Evolutionary conservation across 2,797 vertebrate species (phyloP).

Genomic region (Buphagus erythrorhynchus): DNA sequence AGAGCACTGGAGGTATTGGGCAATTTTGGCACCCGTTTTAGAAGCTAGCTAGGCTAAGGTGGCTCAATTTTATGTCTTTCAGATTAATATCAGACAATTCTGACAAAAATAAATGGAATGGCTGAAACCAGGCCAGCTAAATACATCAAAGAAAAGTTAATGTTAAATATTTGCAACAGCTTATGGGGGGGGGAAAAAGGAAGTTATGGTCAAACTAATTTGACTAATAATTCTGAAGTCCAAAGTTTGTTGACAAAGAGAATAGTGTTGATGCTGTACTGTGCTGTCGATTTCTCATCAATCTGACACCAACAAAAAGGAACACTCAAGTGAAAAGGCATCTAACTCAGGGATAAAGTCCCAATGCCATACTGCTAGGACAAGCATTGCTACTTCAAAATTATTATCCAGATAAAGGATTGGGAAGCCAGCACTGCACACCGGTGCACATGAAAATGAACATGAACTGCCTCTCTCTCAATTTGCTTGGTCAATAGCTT

Average conservation of each 20-base stretch:
- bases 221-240: background rate
- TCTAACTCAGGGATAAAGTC: background rate
- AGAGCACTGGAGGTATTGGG: background rate
- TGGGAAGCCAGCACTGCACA: background rate
- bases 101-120: background rate
- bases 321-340: background rate
- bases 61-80: background rate
- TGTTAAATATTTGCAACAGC: background rate
- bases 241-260: background rate
- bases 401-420: background rate
- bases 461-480: background rate
- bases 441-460: background rate
- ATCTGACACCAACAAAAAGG: background rate
- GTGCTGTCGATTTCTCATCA: background rate
- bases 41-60: background rate
- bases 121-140: background rate
- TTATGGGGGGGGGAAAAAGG: background rate
- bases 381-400: background rate
- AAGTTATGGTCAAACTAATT: background rate
- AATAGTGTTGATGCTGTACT: accelerated
- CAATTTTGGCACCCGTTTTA: background rate
- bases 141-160: background rate
- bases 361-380: background rate
- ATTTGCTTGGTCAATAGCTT: background rate
- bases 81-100: background rate